Evolutionary conservation across 2,113 vertebrate species (phyloP).

Genomic region (Ramphastos sulfuratus): DNA sequence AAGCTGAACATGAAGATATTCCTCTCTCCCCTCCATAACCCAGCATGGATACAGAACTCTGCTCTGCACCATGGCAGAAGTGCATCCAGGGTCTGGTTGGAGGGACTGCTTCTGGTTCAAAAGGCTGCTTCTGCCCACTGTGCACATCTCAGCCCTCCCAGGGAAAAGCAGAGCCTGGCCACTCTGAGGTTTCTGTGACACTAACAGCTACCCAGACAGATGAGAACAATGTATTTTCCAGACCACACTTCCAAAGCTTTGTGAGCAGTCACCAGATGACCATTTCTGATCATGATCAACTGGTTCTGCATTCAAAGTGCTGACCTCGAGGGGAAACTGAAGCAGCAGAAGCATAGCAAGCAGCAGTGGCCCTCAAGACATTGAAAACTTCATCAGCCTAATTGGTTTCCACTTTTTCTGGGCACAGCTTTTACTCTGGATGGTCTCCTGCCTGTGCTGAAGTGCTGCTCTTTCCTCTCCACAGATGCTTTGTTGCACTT

Average conservation of each 20-base stretch:
- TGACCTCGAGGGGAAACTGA: constrained; percentile 53
- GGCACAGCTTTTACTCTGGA: constrained; percentile 17
- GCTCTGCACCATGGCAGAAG: background rate
- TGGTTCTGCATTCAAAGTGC: background rate
- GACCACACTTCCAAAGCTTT: constrained; percentile 50
- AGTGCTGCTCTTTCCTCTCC: background rate
- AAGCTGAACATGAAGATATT: background rate
- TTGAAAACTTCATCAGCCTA: constrained; percentile 49
- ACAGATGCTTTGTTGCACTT: constrained; percentile 6
- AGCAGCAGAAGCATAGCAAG: constrained; percentile 49
- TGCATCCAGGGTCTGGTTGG: no score
- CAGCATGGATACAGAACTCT: background rate
- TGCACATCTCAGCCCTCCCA: background rate
- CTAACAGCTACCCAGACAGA: constrained; percentile 21
- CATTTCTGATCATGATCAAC: constrained; percentile 23
- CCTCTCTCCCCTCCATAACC: background rate
- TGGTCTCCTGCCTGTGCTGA: background rate
- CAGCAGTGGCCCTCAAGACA: constrained; percentile 34
- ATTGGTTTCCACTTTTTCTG: constrained; percentile 42
- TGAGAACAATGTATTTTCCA: constrained; percentile 1
- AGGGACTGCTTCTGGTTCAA: background rate
- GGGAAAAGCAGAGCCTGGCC: background rate
- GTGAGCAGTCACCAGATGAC: constrained; percentile 18
- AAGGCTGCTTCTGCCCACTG: background rate
- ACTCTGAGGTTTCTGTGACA: constrained; percentile 16